Base-by-base conservation (phyloP, 2,888 invertebrate genomes). In the Epinotia brunnichana region DNA sequence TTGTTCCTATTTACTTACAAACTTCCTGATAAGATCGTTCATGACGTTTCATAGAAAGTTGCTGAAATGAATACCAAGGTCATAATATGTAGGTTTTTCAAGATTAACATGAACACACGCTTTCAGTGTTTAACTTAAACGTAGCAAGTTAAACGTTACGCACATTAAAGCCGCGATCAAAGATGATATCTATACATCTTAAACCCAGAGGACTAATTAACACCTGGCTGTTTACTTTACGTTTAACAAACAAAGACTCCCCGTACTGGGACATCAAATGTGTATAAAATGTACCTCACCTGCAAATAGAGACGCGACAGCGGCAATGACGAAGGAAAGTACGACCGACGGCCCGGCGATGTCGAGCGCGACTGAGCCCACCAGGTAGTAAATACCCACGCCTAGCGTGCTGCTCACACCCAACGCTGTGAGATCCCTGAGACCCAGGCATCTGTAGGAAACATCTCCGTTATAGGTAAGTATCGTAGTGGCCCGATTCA, bases 301-400 rank as follows among this genome's bases (percentile, higher is more conserved):
- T 24, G 75, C 75, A 17, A 76, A 95, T 64, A 97, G 90, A 0
- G 98, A 96, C 0, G 97, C 97, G 21, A 97, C 78, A 0, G 97
- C 98, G 0, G 98, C 98, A n/a, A 98, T 95, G 3, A 97, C 94
- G 86, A 98, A 98, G 2, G 97, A 97, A 67, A 98, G 85, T 41
- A 97, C 94, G 0, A 98, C 96, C 0, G 97, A 96, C 0, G 98
- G 98, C 0, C 98, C 98, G 0, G 98, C 96, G 24, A 94, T 92
- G 74, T 94, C 94, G 81, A 95, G 94, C 1, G 97, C 96, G 63
- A 97, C 97, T 68, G 95, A 94, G 5, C 97, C 97, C 63, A 97
- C 96, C 75, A 98, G 89, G 5, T 98, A 97, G 87, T 98, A 98
- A 70, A 98, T 96, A 15, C 98, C 98, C 4, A 98, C 96, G 15